Evolutionary conservation across 1,140 invertebrate genomes (phyloP).

Genomic region (Mizuhopecten yessoensis): DNA sequence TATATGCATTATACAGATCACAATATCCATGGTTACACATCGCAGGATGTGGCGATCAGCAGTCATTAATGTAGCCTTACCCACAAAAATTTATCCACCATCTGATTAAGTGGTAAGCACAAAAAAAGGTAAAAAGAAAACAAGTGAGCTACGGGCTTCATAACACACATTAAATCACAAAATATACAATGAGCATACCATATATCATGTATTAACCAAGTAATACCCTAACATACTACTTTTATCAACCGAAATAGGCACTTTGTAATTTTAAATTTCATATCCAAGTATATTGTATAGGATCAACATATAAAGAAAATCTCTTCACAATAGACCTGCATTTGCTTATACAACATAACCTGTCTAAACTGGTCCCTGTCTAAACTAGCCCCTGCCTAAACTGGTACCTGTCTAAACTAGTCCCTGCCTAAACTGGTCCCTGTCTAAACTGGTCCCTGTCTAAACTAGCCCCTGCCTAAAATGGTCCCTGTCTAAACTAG

Average conservation of each 20-base stretch:
- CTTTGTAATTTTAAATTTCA: neutral
- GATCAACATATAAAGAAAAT: no score
- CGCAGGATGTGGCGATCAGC: neutral
- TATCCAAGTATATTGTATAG: neutral
- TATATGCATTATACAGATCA: neutral
- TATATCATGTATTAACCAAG: no score
- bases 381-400: no score
- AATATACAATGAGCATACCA: neutral
- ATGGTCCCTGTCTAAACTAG: no score
- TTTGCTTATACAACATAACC: no score
- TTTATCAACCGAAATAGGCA: neutral
- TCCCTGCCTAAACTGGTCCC: no score
- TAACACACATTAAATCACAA: constrained; percentile 12
- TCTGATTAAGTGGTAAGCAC: constrained; percentile 76
- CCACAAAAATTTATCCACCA: constrained; percentile 85
- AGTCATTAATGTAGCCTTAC: constrained; percentile 77
- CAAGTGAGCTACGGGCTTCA: constrained; percentile 3
- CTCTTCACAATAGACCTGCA: no score
- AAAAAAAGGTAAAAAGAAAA: constrained; percentile 58
- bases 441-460: no score
- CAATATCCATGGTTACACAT: constrained; percentile 33
- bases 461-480: no score
- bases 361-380: no score
- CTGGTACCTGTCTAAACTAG: no score
- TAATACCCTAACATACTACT: no score